Evolutionary conservation across 2,797 vertebrate species (phyloP).

Genomic region (Sebastes umbrosus): DNA sequence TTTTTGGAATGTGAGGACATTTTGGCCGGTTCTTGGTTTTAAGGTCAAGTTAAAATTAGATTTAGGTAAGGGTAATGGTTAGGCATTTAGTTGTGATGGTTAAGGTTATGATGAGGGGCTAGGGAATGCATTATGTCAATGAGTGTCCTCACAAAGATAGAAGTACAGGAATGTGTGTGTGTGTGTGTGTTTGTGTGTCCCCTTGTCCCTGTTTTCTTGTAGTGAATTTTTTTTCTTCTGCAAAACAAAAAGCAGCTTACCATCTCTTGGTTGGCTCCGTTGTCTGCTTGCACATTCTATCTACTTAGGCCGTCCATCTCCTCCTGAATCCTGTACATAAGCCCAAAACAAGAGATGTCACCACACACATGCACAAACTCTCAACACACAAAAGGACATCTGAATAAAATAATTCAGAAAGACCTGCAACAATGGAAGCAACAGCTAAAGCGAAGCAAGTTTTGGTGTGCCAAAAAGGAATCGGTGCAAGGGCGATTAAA

Average conservation of each 20-base stretch:
- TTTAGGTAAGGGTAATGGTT: background rate
- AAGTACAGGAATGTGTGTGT: background rate
- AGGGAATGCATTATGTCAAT: background rate
- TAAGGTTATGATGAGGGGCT: background rate
- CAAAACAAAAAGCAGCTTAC: constrained; percentile 63
- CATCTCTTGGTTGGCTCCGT: constrained; percentile 39
- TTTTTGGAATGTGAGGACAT: background rate
- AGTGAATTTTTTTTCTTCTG: constrained; percentile 5
- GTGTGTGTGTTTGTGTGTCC: background rate
- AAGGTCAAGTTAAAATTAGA: background rate
- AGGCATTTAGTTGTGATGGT: background rate
- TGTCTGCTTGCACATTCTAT: constrained; percentile 38
- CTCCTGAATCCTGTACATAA: constrained; percentile 57
- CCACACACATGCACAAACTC: constrained; percentile 1
- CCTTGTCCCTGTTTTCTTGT: background rate
- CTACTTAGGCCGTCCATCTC: constrained; percentile 48
- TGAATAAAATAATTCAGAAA: constrained; percentile 31
- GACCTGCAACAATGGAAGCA: constrained; percentile 21
- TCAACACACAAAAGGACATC: constrained; percentile 22
- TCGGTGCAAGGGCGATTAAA: constrained; percentile 3
- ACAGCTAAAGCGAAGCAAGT: background rate
- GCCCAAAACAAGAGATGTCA: constrained; percentile 39
- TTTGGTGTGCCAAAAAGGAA: constrained; percentile 13
- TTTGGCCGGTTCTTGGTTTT: background rate
- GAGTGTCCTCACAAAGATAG: background rate